These are phyloP conservation scores for Propithecus perrieri DNA, from an alignment of 2,797 vertebrate species.

Conservation along the genomic window DNA sequence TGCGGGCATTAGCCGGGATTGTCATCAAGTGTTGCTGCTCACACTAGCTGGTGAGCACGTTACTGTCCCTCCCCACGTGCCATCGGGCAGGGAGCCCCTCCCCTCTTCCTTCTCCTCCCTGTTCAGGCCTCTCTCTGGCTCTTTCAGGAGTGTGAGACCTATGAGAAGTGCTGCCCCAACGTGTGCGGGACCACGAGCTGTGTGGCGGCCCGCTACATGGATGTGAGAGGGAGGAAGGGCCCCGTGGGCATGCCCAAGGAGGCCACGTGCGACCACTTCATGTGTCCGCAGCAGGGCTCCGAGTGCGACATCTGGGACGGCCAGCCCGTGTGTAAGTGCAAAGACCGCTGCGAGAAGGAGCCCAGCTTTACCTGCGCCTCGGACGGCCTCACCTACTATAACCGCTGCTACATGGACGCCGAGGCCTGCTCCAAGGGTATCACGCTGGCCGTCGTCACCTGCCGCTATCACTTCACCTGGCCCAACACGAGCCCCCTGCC, in stretches of 20 bases:
- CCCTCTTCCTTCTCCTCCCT: accelerated
- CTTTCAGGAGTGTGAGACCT: slow-evolving; percentile 95
- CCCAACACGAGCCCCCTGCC: slow-evolving; percentile 92
- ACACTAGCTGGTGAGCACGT: accelerated
- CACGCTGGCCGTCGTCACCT: slow-evolving; percentile 90
- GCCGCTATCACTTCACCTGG: slow-evolving; percentile 95
- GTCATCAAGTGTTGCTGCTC: too few relatives aligned
- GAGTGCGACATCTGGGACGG: slow-evolving; percentile 99
- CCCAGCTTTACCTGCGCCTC: slow-evolving; percentile 99
- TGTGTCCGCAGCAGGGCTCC: slow-evolving; percentile 97
- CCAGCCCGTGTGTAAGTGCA: slow-evolving; percentile 98
- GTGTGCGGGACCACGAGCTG: slow-evolving; percentile 98
- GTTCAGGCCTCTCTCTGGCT: neutral
- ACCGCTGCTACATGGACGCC: slow-evolving; percentile 99
- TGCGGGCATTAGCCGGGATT: accelerated
- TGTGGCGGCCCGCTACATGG: slow-evolving; percentile 96
- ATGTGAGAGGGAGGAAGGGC: slow-evolving; percentile 94
- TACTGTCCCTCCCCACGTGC: neutral
- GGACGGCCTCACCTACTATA: slow-evolving; percentile 98
- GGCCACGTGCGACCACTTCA: slow-evolving; percentile 96
- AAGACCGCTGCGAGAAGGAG: slow-evolving; percentile 97
- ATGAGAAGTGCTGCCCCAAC: slow-evolving; percentile 98
- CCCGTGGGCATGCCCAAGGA: slow-evolving; percentile 96
- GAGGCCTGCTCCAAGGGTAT: slow-evolving; percentile 98
- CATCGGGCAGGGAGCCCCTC: accelerated